Evolutionary conservation across 2,113 vertebrate species (phyloP).

Genomic region (Rhea americana): DNA sequence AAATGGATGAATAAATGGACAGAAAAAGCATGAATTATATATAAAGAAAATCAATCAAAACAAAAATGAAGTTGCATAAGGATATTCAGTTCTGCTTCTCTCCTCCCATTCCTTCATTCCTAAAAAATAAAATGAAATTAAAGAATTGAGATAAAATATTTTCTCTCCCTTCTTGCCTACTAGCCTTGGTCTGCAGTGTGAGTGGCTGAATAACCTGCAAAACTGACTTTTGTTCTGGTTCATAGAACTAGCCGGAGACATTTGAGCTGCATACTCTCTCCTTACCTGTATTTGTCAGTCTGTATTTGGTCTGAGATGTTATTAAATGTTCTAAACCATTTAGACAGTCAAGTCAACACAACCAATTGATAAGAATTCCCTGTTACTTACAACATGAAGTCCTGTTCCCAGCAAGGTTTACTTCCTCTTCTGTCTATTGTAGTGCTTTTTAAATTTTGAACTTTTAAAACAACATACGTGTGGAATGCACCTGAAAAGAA

Average conservation of each 20-base stretch:
- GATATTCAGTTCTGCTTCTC: background rate
- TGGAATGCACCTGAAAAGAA: conserved; percentile 56
- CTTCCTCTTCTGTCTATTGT: conserved; percentile 60
- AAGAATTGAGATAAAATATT: background rate
- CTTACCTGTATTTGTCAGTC: background rate
- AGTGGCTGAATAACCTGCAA: background rate
- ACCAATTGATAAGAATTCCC: background rate
- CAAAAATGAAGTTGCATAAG: background rate
- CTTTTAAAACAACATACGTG: conserved; percentile 73
- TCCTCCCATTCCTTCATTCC: background rate
- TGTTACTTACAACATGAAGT: conserved; percentile 76
- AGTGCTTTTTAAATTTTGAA: conserved; percentile 66
- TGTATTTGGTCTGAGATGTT: background rate
- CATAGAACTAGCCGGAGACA: background rate
- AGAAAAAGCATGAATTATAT: background rate
- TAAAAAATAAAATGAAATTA: background rate
- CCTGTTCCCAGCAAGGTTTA: conserved; percentile 76
- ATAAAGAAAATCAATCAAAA: background rate
- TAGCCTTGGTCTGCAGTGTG: background rate
- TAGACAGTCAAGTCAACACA: background rate
- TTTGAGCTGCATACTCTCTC: background rate
- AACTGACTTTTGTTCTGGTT: background rate
- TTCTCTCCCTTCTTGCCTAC: background rate
- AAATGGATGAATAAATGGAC: background rate
- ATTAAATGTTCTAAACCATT: background rate